These are phyloP conservation scores for Hyles euphorbiae DNA, from an alignment of 1,140 invertebrate species.

Conservation along the genomic window DNA sequence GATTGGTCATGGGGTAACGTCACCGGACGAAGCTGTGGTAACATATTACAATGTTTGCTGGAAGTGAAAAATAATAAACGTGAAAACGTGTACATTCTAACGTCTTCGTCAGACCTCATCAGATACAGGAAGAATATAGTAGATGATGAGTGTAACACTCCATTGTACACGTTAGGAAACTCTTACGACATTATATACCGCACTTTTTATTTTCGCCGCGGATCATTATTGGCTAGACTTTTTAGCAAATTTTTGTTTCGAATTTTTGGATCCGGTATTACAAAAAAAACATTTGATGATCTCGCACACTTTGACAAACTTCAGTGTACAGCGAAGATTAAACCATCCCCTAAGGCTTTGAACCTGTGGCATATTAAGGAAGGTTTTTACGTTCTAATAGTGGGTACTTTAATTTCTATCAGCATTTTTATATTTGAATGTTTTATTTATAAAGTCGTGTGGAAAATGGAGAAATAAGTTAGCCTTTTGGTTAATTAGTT, in stretches of 20 bases:
- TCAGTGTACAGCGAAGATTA: not conserved
- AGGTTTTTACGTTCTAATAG: not conserved
- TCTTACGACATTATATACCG: constrained; percentile 6
- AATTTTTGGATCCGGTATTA: not conserved
- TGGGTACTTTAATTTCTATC: not conserved
- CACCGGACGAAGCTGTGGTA: not conserved
- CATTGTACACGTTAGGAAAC: constrained; percentile 6
- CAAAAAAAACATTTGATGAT: not conserved
- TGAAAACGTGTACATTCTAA: constrained; percentile 4
- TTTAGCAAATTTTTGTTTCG: constrained; percentile 7
- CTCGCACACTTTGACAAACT: not conserved
- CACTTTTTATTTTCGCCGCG: constrained; percentile 21
- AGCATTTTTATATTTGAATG: constrained; percentile 1
- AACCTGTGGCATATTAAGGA: constrained; percentile 2
- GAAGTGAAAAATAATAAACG: constrained; percentile 6
- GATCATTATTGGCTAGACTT: constrained; percentile 10
- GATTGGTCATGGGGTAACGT: not conserved
- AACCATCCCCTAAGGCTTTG: not conserved
- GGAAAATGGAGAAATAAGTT: no score
- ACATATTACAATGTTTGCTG: constrained; percentile 9
- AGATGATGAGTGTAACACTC: constrained; percentile 11
- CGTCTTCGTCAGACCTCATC: not conserved
- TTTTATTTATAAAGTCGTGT: no score
- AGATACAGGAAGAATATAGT: constrained; percentile 7
- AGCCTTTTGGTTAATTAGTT: no score